Base-by-base conservation (phyloP, 1,140 invertebrate genomes). In the Plectrocnemia conspersa region DNA sequence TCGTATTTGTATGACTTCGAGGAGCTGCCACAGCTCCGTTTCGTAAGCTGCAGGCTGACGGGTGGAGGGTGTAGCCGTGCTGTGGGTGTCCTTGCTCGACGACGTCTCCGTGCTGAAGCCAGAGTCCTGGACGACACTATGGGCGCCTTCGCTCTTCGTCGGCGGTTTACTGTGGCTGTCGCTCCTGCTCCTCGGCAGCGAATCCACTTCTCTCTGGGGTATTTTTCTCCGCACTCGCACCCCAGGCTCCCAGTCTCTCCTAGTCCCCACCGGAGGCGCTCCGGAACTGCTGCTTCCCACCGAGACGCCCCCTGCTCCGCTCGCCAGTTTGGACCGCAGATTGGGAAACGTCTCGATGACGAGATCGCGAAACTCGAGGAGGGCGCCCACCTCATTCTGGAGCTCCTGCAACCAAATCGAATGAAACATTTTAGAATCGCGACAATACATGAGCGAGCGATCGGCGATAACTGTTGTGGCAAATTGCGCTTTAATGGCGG, bases 311-410 rank as follows among this genome's bases (percentile, higher is more conserved):
- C 69, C 69, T 13, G 73, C 67, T 54, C 72, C 73, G n/a, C 72
- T 71, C 25, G 77, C 76, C 82, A 89, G 82, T 77, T 90, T 89
- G 64, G 82, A 82, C 66, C 87, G 82, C 65, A 91, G 81, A 77
- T 91, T 89, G 60, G 89, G 89, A 76, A 91, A 91, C 58, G 88
- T 87, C 79, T 91, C 87, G 79, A 91, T 89, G 77, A 92, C 88
- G 78, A 91, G 80, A 74, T 91, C 87, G 74, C 89, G 84, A 70
- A 92, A 92, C 73, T 91, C 88, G 70, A 91, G 81, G 54, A 92
- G 72, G 56, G 88, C 88, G 40, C 88, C 88, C 73, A 92, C 89
- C 76, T 91, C 88, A 86, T 90, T 86, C 82, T 91, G 88, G 67
- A 91, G 77, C 77, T 91, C 89, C 80, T 85, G 77, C 9, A 54